Evolutionary conservation across 2,113 vertebrate species (phyloP), one percentile per base, ranked within the genome.

Genomic region (Myrmecobius fasciatus): DNA sequence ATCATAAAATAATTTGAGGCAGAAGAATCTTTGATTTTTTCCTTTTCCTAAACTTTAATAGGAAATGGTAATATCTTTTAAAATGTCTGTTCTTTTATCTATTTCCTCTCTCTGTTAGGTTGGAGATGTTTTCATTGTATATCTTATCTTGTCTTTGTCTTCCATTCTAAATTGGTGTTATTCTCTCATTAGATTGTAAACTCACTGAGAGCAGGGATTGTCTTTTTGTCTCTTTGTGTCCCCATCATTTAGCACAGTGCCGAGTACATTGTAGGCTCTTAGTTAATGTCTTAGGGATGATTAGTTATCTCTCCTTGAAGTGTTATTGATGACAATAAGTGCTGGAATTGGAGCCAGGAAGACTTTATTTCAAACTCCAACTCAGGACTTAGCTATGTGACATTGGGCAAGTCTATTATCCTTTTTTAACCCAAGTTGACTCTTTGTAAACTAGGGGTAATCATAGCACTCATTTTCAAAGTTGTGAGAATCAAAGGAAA

Each of bases 221-320:
- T 43, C 11, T 83, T 25, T 17, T 25, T 53, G 2, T 28, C 9
- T 24, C 43, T 17, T 0, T n/a, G 43, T 25, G 1, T 56, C 53
- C 22, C 43, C 1, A 53, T 17, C 54, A 43, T 54, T 52, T 24
- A 6, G 25, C 75, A 47, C 54, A 24, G 91, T 24, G 89, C 20
- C 51, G 31, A 46, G 52, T 36, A 17, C 26, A 0, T 0, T 26
- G 25, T 47, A 4, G 25, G 47, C 51, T 51, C 48, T 54, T 8
- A 25, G 3, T 53, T 52, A 96, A 49, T n/a, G 25, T 48, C 89
- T 28, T 48, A 47, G n/a, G 22, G n/a, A 48, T 25, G 25, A 25
- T 48, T 48, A 6, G 31, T 67, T 67, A 17, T 36, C 31, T 31
- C 60, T 36, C 14, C 14, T 67, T 4, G 31, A 4, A 36, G 12